Evolutionary conservation across 2,113 vertebrate genomes (phyloP).

Genomic region (Notothenia coriiceps): DNA sequence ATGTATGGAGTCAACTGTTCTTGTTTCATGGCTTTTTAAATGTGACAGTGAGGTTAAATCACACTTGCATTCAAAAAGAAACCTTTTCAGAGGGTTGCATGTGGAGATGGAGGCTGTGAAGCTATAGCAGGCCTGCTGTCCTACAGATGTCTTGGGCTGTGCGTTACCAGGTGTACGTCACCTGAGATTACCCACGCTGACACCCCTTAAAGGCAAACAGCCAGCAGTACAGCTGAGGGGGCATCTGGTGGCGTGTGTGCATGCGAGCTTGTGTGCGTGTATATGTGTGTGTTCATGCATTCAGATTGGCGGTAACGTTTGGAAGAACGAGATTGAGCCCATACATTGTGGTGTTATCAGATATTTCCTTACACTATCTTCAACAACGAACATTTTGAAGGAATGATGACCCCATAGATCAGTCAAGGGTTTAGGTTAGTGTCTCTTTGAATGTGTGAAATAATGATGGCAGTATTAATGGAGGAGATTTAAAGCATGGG

Average conservation of each 20-base stretch:
- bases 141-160: constrained; percentile 80
- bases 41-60: constrained; percentile 11
- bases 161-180: constrained; percentile 81
- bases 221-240: constrained; percentile 81
- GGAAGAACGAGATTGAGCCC: constrained; percentile 30
- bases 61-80: constrained; percentile 27
- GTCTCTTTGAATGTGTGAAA: constrained; percentile 44
- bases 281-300: constrained; percentile 67
- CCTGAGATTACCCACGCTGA: constrained; percentile 82
- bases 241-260: constrained; percentile 77
- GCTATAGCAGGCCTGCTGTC: constrained; percentile 73
- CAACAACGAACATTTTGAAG: background rate
- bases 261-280: constrained; percentile 15
- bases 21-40: constrained; percentile 22
- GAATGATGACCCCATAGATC: constrained; percentile 31
- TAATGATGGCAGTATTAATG: constrained; percentile 48
- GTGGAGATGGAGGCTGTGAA: constrained; percentile 55
- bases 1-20: background rate
- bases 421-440: constrained; percentile 28
- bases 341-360: constrained; percentile 32
- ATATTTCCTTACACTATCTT: background rate
- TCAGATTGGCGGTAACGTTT: constrained; percentile 55
- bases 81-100: constrained; percentile 28
- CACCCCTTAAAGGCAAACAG: constrained; percentile 76
- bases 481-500: constrained; percentile 57